phyloP scores from a whole-genome alignment of 2,797 vertebrate species.

The Sphenopsis melanotis region DNA sequence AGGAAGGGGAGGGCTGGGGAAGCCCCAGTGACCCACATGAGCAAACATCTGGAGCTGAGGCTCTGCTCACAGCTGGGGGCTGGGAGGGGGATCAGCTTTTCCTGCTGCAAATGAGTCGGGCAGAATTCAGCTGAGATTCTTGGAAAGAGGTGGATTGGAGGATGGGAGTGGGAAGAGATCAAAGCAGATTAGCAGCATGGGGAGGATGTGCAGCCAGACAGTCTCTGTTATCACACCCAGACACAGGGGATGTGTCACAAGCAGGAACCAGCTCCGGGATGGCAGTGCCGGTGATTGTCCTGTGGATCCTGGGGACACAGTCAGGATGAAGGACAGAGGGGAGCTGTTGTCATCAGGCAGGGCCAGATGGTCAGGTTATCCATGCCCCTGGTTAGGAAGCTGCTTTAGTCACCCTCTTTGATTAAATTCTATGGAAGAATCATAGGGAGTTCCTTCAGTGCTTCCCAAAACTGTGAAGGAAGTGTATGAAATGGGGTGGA shows the following conservation, averaged over 20 bases:
- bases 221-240: neutral
- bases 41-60: neutral
- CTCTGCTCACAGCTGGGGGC: neutral
- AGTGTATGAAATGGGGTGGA: neutral
- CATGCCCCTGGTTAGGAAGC: neutral
- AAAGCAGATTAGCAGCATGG: neutral
- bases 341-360: neutral
- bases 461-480: neutral
- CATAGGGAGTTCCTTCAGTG: neutral
- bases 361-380: neutral
- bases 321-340: neutral
- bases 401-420: neutral
- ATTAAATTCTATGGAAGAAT: neutral
- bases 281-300: neutral
- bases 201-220: neutral
- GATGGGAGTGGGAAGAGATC: neutral
- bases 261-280: neutral
- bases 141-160: constrained; percentile 22
- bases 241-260: neutral
- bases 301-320: neutral
- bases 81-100: neutral
- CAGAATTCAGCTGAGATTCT: neutral
- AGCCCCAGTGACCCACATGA: constrained; percentile 31
- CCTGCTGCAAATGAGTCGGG: neutral
- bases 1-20: neutral